phyloP scores from a whole-genome alignment of 23 tunicate genomes.

The Clavelina lepadiformis region DNA sequence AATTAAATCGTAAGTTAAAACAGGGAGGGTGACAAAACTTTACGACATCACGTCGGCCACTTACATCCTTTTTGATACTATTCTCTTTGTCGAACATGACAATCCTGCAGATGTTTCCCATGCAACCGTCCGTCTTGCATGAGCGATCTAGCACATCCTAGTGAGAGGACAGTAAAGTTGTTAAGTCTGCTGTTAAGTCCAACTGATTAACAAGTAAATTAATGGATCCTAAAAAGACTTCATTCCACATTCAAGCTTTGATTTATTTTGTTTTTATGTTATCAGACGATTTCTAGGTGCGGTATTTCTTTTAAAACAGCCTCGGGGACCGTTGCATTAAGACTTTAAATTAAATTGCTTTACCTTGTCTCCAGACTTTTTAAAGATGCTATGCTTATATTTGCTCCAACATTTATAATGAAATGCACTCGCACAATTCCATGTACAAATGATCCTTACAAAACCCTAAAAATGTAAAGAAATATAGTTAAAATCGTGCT shows the following conservation, averaged over 20 bases:
- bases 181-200: background rate
- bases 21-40: too few species aligned
- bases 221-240: background rate
- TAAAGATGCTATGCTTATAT: conserved; percentile 35
- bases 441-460: conserved; percentile 35
- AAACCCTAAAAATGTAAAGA: conserved; percentile 44
- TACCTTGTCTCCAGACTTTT: conserved; percentile 60
- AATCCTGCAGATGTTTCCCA: conserved; percentile 18
- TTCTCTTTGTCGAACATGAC: conserved; percentile 22
- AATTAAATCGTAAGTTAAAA: too few species aligned
- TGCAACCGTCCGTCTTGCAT: conserved; percentile 48
- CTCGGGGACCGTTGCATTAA: too few species aligned
- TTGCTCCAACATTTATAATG: conserved; percentile 77
- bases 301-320: too few species aligned
- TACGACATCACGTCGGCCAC: too few species aligned
- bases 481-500: background rate
- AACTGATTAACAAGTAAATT: background rate
- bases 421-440: conserved; percentile 42
- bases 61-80: conserved; percentile 27
- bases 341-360: background rate
- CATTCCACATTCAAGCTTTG: background rate
- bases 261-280: too few species aligned
- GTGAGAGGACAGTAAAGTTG: background rate
- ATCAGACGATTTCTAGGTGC: too few species aligned
- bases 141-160: conserved; percentile 28